These are phyloP conservation scores for Acrocephalus kingi DNA, from an alignment of 2,113 vertebrate species.

Conservation along the genomic window DNA sequence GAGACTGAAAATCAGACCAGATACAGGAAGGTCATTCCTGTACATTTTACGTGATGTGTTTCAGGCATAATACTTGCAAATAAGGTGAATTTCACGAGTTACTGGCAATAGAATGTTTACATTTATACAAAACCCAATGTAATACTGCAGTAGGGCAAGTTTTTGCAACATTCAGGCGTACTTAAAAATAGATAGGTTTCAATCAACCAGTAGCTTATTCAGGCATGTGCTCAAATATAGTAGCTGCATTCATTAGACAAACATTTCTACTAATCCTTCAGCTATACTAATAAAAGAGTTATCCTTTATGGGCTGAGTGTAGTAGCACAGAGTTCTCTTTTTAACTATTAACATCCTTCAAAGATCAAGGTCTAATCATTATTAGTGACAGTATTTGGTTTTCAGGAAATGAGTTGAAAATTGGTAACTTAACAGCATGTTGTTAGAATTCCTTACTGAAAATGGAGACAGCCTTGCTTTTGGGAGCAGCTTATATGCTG, in stretches of 20 bases:
- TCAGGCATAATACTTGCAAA: slow-evolving; percentile 15
- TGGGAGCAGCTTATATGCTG: not conserved
- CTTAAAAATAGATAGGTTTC: slow-evolving; percentile 75
- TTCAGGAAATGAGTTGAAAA: slow-evolving; percentile 29
- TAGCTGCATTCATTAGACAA: slow-evolving; percentile 74
- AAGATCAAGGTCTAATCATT: slow-evolving; percentile 24
- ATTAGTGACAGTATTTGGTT: slow-evolving; percentile 18
- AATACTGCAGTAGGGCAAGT: not conserved
- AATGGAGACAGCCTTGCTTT: not conserved
- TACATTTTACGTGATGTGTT: not conserved
- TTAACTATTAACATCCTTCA: slow-evolving; percentile 30
- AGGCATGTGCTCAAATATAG: slow-evolving; percentile 73
- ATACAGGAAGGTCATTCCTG: not conserved
- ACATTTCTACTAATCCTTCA: slow-evolving; percentile 70
- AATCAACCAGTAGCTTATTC: slow-evolving; percentile 68
- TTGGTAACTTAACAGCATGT: not conserved
- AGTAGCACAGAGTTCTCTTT: slow-evolving; percentile 49
- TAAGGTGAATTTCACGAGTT: not conserved
- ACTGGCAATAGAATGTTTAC: slow-evolving; percentile 20
- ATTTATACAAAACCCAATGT: not conserved
- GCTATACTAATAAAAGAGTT: slow-evolving; percentile 68
- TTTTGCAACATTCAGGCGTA: slow-evolving; percentile 44
- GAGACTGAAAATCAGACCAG: not conserved
- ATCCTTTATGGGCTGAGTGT: slow-evolving; percentile 44
- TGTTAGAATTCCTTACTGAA: not conserved